A percentile compares a stretch with the other conserved stretches of the same genome.
These are phyloP conservation scores for Ooceraea biroi DNA, from an alignment of 1,140 invertebrate species.

Conservation along the genomic window DNA sequence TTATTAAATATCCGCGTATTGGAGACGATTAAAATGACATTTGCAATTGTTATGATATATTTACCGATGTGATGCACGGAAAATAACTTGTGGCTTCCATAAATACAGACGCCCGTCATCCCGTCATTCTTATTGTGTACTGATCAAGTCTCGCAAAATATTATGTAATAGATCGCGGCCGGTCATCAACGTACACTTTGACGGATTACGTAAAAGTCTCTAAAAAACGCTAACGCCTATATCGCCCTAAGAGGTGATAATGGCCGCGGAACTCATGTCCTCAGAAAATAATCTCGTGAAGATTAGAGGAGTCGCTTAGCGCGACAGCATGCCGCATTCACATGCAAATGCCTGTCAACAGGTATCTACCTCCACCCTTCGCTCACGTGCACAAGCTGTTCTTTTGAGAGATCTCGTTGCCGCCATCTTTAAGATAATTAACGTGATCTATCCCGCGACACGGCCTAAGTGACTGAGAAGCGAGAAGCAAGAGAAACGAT, in stretches of 20 bases:
- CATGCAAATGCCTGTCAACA: constrained; percentile 81
- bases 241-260: constrained; percentile 63
- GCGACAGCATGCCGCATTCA: constrained; percentile 75
- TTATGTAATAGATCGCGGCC: neutral
- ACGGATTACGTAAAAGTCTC: constrained; percentile 46
- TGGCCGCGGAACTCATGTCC: constrained; percentile 71
- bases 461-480: no score
- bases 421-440: constrained; percentile 16
- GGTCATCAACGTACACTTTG: neutral
- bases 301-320: constrained; percentile 74
- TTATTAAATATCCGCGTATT: constrained; percentile 46
- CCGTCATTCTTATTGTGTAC: neutral
- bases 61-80: neutral
- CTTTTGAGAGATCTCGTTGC: constrained; percentile 58
- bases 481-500: no score
- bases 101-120: neutral
- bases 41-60: constrained; percentile 32
- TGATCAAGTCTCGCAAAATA: constrained; percentile 2
- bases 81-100: constrained; percentile 16
- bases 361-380: constrained; percentile 68
- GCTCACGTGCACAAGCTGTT: constrained; percentile 51
- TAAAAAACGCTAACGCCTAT: constrained; percentile 60
- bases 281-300: constrained; percentile 75
- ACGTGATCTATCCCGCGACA: neutral
- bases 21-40: constrained; percentile 48